phyloP scores from a whole-genome alignment of 2,797 vertebrate species.

The Benthosema pterotum region DNA sequence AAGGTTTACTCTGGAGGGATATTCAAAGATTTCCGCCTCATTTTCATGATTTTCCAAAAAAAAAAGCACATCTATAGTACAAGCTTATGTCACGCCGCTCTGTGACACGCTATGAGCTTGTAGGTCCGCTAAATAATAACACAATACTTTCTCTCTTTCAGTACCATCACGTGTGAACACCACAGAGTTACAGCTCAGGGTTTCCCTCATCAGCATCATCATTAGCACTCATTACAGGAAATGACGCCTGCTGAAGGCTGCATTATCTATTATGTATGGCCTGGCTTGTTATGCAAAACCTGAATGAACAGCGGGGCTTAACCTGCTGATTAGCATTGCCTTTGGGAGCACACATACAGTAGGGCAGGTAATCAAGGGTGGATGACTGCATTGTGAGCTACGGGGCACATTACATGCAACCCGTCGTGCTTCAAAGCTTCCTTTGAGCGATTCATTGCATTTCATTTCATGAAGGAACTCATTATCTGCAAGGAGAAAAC shows the following conservation, averaged over 20 bases:
- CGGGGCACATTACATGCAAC: not conserved
- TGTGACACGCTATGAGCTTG: too few relatives aligned
- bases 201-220: conserved; percentile 25
- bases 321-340: conserved; percentile 27
- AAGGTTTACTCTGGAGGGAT: too few relatives aligned
- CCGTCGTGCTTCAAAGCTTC: not conserved
- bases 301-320: conserved; percentile 28
- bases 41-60: too few relatives aligned
- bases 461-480: not conserved
- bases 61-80: too few relatives aligned
- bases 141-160: too few relatives aligned
- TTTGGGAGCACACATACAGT: conserved; percentile 8
- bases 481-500: not conserved
- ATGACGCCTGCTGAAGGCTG: conserved; percentile 28
- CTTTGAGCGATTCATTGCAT: not conserved
- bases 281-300: conserved; percentile 18
- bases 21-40: too few relatives aligned
- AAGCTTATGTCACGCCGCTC: too few relatives aligned
- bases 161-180: not conserved
- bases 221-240: conserved; percentile 34
- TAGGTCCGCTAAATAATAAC: too few relatives aligned
- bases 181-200: conserved; percentile 1
- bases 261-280: conserved; percentile 27
- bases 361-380: not conserved
- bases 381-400: not conserved